These are phyloP conservation scores for Phocides pigmalion DNA, from an alignment of 1,140 invertebrate genomes.

Conservation along the genomic window DNA sequence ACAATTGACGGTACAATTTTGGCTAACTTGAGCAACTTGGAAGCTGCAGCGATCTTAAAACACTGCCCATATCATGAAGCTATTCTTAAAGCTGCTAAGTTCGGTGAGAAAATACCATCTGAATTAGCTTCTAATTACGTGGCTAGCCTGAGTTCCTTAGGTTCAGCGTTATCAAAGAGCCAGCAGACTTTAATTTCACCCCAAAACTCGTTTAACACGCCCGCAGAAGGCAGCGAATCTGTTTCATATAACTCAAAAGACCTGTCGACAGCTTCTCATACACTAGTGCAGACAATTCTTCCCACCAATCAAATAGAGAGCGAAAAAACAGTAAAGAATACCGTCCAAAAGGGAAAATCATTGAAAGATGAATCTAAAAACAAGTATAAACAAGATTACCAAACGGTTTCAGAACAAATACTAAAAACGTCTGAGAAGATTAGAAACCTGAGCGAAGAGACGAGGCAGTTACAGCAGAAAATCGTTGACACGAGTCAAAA, in stretches of 20 bases:
- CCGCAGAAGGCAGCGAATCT: conserved; percentile 55
- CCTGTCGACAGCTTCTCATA: conserved; percentile 64
- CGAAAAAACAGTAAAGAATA: conserved; percentile 55
- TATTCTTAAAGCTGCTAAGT: conserved; percentile 74
- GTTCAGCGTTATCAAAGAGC: conserved; percentile 58
- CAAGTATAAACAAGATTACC: conserved; percentile 53
- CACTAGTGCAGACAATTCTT: conserved; percentile 56
- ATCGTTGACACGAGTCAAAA: conserved; percentile 60
- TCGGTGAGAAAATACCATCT: conserved; percentile 69
- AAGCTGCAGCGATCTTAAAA: conserved; percentile 80
- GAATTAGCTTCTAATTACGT: conserved; percentile 75
- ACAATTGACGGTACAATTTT: conserved; percentile 74
- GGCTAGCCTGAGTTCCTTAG: conserved; percentile 71
- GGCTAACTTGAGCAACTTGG: conserved; percentile 71
- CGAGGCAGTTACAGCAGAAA: conserved; percentile 73
- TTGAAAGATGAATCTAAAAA: conserved; percentile 56
- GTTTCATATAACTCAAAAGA: conserved; percentile 63
- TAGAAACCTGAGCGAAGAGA: conserved; percentile 66
- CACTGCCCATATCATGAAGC: conserved; percentile 83
- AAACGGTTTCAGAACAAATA: conserved; percentile 67
- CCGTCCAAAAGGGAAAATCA: conserved; percentile 65
- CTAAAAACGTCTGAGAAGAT: conserved; percentile 70
- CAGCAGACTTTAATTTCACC: conserved; percentile 50
- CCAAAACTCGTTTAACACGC: conserved; percentile 56
- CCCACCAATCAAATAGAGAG: conserved; percentile 55